Evolutionary conservation across 1,140 invertebrate genomes (phyloP).

Genomic region (Aporrectodea caliginosa): DNA sequence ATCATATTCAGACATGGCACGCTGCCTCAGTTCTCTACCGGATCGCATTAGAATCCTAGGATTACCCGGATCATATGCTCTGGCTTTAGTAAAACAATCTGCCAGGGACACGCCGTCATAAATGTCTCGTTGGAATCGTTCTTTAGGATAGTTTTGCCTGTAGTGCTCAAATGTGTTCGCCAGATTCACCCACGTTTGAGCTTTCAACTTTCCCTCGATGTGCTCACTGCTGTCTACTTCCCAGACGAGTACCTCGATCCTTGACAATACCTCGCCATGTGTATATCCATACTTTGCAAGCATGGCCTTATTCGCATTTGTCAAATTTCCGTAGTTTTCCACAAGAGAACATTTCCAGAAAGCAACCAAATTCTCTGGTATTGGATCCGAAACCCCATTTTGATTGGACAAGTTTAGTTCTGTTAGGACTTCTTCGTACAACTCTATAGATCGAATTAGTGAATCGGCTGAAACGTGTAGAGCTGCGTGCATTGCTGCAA

Average conservation of each 20-base stretch:
- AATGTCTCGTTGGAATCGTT: no score
- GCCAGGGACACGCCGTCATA: no score
- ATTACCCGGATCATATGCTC: not conserved
- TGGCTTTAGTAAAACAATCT: not conserved
- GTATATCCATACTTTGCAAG: not conserved
- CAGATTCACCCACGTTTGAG: not conserved
- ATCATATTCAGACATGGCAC: not conserved
- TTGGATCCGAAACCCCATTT: no score
- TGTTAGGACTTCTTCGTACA: not conserved
- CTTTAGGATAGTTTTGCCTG: no score
- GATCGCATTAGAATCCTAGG: not conserved
- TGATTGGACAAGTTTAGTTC: not conserved
- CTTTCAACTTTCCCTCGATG: no score
- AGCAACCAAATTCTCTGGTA: not conserved
- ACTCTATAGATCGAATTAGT: not conserved
- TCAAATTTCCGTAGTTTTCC: not conserved
- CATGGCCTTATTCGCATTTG: no score
- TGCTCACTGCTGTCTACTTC: no score
- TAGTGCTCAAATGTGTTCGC: not conserved
- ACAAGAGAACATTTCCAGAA: not conserved
- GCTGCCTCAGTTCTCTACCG: not conserved
- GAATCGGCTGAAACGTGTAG: not conserved
- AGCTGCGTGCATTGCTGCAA: not conserved
- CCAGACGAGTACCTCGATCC: no score
- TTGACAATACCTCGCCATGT: no score